Conservation (phyloP, 2,797 vertebrate genomes). For the Myripristis jacobus region DNA sequence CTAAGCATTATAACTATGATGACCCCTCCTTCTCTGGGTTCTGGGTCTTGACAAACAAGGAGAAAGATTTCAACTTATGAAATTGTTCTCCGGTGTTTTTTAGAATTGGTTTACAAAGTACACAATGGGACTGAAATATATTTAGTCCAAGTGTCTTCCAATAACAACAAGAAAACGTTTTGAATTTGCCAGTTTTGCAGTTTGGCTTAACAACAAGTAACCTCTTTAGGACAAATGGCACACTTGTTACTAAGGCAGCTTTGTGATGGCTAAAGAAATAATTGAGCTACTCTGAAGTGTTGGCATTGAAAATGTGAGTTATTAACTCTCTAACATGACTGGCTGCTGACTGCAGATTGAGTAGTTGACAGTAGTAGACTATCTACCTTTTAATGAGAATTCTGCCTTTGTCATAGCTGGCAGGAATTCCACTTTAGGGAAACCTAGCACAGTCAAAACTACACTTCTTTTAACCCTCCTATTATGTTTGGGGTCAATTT, state of each 20-base stretch:
- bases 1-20: neutral
- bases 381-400: neutral
- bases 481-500: too few relatives aligned
- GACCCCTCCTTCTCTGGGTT: too few relatives aligned
- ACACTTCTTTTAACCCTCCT: too few relatives aligned
- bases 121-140: constrained; percentile 18
- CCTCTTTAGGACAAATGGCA: constrained; percentile 11
- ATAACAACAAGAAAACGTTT: neutral
- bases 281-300: constrained; percentile 11
- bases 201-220: constrained; percentile 28
- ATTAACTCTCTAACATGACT: constrained; percentile 4
- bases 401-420: neutral
- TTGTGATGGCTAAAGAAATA: constrained; percentile 23
- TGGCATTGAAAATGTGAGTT: neutral
- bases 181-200: neutral
- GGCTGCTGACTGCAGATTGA: constrained; percentile 7
- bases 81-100: constrained; percentile 4
- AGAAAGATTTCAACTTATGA: neutral
- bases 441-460: neutral
- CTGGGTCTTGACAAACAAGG: neutral
- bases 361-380: neutral
- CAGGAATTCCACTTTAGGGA: neutral
- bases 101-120: constrained; percentile 33
- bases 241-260: constrained; percentile 1
- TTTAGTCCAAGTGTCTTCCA: neutral